Percentiles rank a stretch among this genome's conserved stretches.
Conservation (phyloP, 1,140 invertebrate species). For the Drosophila ananassae region DNA sequence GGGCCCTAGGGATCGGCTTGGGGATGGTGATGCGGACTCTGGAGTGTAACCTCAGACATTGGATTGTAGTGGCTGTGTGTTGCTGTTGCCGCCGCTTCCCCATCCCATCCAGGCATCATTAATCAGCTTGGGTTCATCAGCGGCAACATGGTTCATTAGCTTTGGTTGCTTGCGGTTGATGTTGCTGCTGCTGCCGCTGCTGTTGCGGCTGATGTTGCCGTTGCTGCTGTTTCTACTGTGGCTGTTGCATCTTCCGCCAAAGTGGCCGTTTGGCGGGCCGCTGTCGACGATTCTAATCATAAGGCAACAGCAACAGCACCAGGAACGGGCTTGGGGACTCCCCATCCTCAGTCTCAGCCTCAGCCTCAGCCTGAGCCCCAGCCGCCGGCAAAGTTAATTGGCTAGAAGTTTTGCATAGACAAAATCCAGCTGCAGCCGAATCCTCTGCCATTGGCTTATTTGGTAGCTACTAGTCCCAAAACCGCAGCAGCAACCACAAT, state of each 20-base stretch:
- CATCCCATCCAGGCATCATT: conserved; percentile 57
- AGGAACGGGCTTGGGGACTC: conserved; percentile 28
- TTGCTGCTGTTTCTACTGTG: conserved; percentile 5
- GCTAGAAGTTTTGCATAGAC: conserved; percentile 80
- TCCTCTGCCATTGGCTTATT: conserved; percentile 62
- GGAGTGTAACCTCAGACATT: conserved; percentile 45
- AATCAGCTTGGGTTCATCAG: conserved; percentile 80
- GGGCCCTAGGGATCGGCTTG: conserved; percentile 49
- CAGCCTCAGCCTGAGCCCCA: not conserved
- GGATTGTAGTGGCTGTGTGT: conserved; percentile 34
- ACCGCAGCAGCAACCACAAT: conserved; percentile 31
- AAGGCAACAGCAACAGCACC: conserved; percentile 74
- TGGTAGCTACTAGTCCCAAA: conserved; percentile 39
- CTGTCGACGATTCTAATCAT: conserved; percentile 79
- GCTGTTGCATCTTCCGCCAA: conserved; percentile 23
- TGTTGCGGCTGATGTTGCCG: conserved; percentile 37
- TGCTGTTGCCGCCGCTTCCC: conserved; percentile 17
- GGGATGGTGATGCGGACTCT: not conserved
- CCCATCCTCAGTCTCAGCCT: conserved; percentile 3
- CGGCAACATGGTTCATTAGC: conserved; percentile 81
- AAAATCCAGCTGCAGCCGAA: conserved; percentile 55
- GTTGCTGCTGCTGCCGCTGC: conserved; percentile 30
- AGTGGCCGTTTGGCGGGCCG: conserved; percentile 62
- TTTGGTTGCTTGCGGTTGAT: conserved; percentile 69
- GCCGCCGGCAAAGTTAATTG: conserved; percentile 70